Conservation (phyloP, 2,797 vertebrate species). For the Limnodromus scolopaceus region DNA sequence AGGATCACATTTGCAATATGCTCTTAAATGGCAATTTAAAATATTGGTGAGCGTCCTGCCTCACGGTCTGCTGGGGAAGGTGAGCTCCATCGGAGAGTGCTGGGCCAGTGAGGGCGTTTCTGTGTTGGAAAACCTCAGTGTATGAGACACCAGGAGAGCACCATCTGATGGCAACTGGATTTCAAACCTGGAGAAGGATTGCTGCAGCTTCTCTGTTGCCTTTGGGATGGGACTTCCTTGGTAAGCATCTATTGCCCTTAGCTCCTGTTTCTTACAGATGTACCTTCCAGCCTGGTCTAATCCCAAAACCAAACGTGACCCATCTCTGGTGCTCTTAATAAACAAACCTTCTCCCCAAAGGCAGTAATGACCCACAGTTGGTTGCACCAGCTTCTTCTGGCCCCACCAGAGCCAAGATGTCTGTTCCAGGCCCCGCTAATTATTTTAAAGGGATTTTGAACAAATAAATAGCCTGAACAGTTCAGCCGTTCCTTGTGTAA, state of each 20-base stretch:
- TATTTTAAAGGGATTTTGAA: constrained; percentile 53
- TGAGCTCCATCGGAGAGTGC: neutral
- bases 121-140: neutral
- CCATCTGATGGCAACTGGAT: neutral
- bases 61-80: neutral
- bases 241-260: neutral
- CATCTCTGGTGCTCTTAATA: neutral
- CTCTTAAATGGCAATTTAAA: constrained; percentile 67
- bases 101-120: accelerated
- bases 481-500: constrained; percentile 45
- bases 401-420: constrained; percentile 17
- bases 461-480: constrained; percentile 64
- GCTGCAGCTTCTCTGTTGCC: neutral
- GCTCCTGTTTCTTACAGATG: neutral
- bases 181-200: neutral
- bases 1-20: constrained; percentile 66
- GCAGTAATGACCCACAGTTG: neutral
- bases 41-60: constrained; percentile 35
- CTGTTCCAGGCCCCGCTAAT: neutral
- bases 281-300: neutral
- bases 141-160: neutral
- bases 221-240: neutral
- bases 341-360: neutral
- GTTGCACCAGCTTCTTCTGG: neutral
- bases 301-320: neutral